phyloP scores from a whole-genome alignment of 92 coral and sea anemone genomes.

The Epizoanthus stellaris region DNA sequence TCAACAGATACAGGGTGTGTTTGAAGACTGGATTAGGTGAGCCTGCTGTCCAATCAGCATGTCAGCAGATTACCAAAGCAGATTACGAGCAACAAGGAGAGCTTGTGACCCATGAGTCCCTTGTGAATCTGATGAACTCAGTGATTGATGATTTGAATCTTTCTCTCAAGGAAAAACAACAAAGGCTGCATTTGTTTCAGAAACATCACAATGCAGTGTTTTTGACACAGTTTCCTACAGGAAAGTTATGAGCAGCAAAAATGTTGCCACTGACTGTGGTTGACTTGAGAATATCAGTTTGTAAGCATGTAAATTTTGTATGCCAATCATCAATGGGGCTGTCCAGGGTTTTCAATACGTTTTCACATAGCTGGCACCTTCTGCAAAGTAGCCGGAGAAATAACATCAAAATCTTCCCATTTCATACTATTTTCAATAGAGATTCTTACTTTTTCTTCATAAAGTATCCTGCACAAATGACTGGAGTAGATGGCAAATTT shows the following conservation, averaged over 20 bases:
- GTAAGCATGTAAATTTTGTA: too few species aligned
- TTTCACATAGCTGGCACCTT: too few species aligned
- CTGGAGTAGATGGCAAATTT: too few species aligned
- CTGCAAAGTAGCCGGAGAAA: too few species aligned
- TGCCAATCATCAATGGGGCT: too few species aligned
- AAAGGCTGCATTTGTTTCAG: conserved; percentile 68
- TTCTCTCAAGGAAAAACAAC: conserved; percentile 83
- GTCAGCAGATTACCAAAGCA: conserved; percentile 63
- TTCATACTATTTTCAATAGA: too few species aligned
- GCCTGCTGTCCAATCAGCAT: conserved; percentile 64
- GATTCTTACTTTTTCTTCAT: too few species aligned
- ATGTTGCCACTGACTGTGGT: too few species aligned
- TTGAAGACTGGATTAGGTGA: conserved; percentile 62
- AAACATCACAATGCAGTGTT: conserved; percentile 80
- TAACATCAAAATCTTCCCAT: too few species aligned
- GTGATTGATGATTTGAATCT: conserved; percentile 75
- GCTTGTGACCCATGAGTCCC: conserved; percentile 54
- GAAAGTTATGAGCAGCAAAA: conserved; percentile 53
- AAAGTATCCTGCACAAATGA: too few species aligned
- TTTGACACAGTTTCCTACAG: conserved; percentile 79
- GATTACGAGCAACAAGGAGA: conserved; percentile 74
- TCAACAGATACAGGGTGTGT: conserved; percentile 48
- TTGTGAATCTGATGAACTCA: conserved; percentile 67
- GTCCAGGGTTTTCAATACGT: too few species aligned
- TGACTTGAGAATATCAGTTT: too few species aligned